A percentile compares a stretch with the other conserved stretches of the same genome.
Conservation (phyloP, 2,113 vertebrate genomes). For the Poicephalus meyeri region DNA sequence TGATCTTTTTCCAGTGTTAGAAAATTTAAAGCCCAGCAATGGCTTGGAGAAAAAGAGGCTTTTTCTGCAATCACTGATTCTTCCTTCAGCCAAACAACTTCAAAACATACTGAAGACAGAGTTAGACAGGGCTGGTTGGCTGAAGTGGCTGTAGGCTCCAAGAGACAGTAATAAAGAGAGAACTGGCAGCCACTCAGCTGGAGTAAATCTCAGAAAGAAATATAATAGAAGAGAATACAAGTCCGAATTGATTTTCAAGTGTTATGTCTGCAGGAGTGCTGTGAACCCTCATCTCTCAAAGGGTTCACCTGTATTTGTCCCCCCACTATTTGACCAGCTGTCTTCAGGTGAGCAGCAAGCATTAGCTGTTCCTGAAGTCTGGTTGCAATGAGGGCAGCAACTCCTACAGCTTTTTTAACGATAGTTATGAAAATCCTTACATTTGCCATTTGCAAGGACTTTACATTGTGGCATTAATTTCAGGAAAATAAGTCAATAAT, state of each 20-base stretch:
- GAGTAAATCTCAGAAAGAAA: conserved; percentile 8
- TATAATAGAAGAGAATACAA: neutral
- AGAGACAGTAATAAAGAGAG: neutral
- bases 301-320: neutral
- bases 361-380: neutral
- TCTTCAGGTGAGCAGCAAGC: neutral
- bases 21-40: neutral
- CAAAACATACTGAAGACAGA: neutral
- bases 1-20: neutral
- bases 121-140: neutral
- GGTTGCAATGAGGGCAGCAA: rapidly evolving
- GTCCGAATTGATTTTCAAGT: neutral
- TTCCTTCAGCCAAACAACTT: conserved; percentile 27
- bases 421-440: neutral
- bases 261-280: neutral
- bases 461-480: neutral
- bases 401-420: neutral
- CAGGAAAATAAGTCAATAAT: neutral
- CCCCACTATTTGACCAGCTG: neutral
- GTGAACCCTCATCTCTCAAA: neutral
- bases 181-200: conserved; percentile 23
- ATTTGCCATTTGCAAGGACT: neutral
- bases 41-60: neutral
- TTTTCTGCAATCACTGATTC: neutral
- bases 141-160: neutral